These are phyloP conservation scores for Terrapene triunguis DNA, from an alignment of 2,113 vertebrate genomes.

Conservation along the genomic window DNA sequence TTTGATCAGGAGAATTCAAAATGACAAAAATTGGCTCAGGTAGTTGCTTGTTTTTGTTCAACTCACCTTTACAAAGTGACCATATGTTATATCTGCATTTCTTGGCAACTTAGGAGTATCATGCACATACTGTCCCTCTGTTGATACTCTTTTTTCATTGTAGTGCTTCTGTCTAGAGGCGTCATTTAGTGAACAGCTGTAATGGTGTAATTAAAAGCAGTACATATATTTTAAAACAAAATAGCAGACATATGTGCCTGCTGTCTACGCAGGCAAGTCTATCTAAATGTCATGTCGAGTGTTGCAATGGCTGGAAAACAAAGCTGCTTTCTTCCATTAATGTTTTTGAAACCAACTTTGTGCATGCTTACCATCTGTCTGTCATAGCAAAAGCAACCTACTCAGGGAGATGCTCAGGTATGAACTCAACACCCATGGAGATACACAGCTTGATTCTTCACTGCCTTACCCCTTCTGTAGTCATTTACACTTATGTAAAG, in stretches of 20 bases:
- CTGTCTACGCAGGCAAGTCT: constrained; percentile 67
- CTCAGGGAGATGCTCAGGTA: constrained; percentile 64
- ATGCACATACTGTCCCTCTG: constrained; percentile 61
- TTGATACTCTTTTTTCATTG: constrained; percentile 67
- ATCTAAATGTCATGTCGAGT: constrained; percentile 70
- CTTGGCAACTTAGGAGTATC: constrained; percentile 63
- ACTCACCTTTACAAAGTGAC: constrained; percentile 78
- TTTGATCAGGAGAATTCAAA: constrained; percentile 68
- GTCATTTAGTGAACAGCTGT: constrained; percentile 76
- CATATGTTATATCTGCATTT: constrained; percentile 72
- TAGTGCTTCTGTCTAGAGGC: constrained; percentile 67
- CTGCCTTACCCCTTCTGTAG: constrained; percentile 59
- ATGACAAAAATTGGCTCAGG: constrained; percentile 71
- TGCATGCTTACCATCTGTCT: constrained; percentile 71
- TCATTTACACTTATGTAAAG: constrained; percentile 62
- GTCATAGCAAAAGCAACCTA: constrained; percentile 41
- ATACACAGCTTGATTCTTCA: constrained; percentile 54
- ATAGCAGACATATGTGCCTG: constrained; percentile 76
- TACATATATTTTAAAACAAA: constrained; percentile 76
- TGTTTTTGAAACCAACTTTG: constrained; percentile 52
- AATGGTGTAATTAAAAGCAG: constrained; percentile 78
- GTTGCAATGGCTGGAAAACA: constrained; percentile 61
- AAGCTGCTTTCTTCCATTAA: constrained; percentile 66
- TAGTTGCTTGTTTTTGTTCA: constrained; percentile 71
- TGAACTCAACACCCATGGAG: constrained; percentile 56